Evolutionary conservation across 2,888 invertebrate species (phyloP), one percentile per base, ranked within the genome.

Genomic region (Auanema sp.): DNA sequence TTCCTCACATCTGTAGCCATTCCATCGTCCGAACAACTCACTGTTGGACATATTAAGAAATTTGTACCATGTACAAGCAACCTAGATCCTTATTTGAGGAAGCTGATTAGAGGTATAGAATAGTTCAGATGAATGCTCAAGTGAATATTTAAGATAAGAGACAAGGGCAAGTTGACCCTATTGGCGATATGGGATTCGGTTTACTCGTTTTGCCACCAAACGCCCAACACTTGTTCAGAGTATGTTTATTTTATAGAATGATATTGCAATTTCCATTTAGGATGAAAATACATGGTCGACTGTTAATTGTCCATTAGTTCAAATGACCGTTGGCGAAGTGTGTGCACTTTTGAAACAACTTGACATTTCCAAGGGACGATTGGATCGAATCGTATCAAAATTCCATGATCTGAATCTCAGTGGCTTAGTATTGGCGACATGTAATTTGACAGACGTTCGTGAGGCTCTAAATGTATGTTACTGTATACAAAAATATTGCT

Each of bases 1-100:
- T 75, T 79, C 60, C 67, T 77, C 33, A 72, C 71, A 41, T 72
- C 75, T 41, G 65, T 69, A 40, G 67, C 68, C 24, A 62, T 72
- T 18, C 74, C 75, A 4, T 14, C 53, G 2, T 66, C 80, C 73
- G 60, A 81, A 51, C 70, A 83, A 61, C 79, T 87, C 24, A 86
- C 84, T n/a, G 84, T 87, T n/a, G 84, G 81, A 16, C 86, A 86
- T 71, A 78, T 98, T 83, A 92, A 93, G 84, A 91, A 94, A 81
- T 97, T 98, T 86, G 87, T 97, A 67, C 96, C 97, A 0, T 98
- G 97, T 85, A 96, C 97, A 16, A 96, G 96, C 79, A 98, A 97
- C 85, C 87, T 98, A 60, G 98, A 98, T 87, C 98, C 98, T 0
- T 97, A 95, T 84, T 89, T 98, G 66, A 90, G 94, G 84, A 97